These are phyloP conservation scores for Drymodes brunneopygia DNA, from an alignment of 2,113 vertebrate genomes.

Conservation along the genomic window DNA sequence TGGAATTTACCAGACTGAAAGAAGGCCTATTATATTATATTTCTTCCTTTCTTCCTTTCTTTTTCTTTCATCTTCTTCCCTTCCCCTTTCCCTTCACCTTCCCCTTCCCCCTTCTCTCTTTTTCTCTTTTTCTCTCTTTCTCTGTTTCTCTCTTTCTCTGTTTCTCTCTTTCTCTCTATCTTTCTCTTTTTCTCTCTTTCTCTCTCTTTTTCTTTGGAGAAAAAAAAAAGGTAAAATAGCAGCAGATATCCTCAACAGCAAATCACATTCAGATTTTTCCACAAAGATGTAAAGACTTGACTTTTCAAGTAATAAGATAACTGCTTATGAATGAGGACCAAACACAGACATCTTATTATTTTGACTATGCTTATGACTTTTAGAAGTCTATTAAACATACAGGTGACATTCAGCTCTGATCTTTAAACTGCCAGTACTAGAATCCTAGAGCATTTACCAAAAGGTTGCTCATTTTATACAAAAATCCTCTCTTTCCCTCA, in stretches of 20 bases:
- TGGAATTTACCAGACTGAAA: not conserved
- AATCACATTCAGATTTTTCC: not conserved
- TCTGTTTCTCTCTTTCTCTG: too few species aligned
- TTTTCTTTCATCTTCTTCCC: too few species aligned
- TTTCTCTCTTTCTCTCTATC: too few species aligned
- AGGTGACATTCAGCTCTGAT: not conserved
- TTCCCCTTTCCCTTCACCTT: too few species aligned
- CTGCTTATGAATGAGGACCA: not conserved
- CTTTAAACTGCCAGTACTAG: not conserved
- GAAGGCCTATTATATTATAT: not conserved
- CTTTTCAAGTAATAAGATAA: not conserved
- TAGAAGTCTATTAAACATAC: not conserved
- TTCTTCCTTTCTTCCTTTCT: not conserved
- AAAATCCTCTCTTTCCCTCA: not conserved
- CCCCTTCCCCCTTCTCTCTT: not conserved
- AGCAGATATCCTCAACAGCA: not conserved
- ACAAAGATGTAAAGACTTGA: not conserved
- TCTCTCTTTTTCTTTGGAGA: not conserved
- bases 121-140: too few species aligned
- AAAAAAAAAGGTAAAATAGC: not conserved
- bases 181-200: accelerated
- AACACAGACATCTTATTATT: not conserved
- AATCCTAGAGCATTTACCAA: not conserved
- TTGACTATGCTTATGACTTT: not conserved
- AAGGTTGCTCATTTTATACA: not conserved